These are phyloP conservation scores for Clarias platycephalus DNA, from an alignment of 2,797 vertebrate genomes.

Conservation along the genomic window DNA sequence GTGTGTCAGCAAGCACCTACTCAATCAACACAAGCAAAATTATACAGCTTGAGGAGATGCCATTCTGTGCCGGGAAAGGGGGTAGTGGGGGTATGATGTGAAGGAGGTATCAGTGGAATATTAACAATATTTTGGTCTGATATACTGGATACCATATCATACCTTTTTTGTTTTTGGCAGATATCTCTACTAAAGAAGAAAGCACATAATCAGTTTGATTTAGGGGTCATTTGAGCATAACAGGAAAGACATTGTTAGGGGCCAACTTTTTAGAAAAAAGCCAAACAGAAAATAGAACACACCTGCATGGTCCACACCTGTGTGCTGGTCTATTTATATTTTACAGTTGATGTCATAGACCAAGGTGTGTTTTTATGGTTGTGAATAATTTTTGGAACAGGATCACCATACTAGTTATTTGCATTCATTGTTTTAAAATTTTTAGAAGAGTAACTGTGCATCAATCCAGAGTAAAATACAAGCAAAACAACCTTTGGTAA, in stretches of 20 bases:
- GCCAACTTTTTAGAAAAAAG: not conserved
- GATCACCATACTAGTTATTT: not conserved
- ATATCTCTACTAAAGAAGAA: not conserved
- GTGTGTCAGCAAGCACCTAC: constrained; percentile 67
- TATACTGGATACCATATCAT: no score
- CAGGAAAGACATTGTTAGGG: constrained; percentile 9
- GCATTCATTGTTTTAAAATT: not conserved
- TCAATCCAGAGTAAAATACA: not conserved
- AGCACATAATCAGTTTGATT: constrained; percentile 17
- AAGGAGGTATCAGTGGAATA: not conserved
- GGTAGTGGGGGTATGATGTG: not conserved
- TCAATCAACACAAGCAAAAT: constrained; percentile 74
- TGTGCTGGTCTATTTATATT: constrained; percentile 31
- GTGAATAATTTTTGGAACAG: constrained; percentile 1
- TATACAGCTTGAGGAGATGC: constrained; percentile 62
- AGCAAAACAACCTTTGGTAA: not conserved
- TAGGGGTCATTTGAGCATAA: constrained; percentile 6
- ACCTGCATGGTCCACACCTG: constrained; percentile 43
- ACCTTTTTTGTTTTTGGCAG: not conserved
- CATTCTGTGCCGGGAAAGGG: constrained; percentile 50
- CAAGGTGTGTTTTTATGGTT: not conserved
- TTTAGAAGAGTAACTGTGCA: not conserved
- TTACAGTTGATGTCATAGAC: constrained; percentile 8
- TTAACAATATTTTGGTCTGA: constrained; percentile 36
- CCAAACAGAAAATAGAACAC: constrained; percentile 4